Evolutionary conservation across 1,140 invertebrate species (phyloP), one percentile per base, ranked within the genome.

Genomic region (Drosophila suzukii): DNA sequence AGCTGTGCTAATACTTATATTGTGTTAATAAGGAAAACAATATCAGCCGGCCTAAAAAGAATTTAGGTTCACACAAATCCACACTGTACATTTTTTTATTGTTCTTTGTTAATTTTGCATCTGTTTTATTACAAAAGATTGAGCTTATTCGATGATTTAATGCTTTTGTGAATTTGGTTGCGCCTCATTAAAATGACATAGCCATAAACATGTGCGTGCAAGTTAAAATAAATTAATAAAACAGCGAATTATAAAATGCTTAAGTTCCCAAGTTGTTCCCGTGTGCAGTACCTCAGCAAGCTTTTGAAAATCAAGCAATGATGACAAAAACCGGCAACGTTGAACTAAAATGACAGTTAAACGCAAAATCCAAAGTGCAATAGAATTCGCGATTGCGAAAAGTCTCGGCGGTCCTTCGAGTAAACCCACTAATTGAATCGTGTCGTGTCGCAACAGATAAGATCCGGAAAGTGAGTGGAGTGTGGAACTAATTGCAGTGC

Each of bases 281-380:
- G 36, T n/a, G 34, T 44, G 30, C 24, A 39, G 12, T 3, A 49
- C 10, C 53, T 0, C 7, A 72, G 68, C 53, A 72, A 32, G 67
- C 68, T 49, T 41, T 58, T 72, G 41, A 75, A 75, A 67, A 62
- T 55, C 49, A 41, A 77, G 44, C 43, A 15, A 41, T 27, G 34
- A 17, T 1, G 34, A 34, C 11, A 30, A 13, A 30, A 12, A 46
- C 12, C 53, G n/a, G 10, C 36, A 41, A 39, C 12, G 12, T 20
- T 30, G 13, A 60, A 30, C 62, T 41, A 66, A 54, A 81, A 86
- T 82, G 82, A 50, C 44, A 56, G 41, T 47, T 30, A 20, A 54
- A 59, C 47, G 43, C 55, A 43, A 85, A 85, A 73, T 85, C 53
- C 12, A 41, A 77, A 78, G 82, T 85, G 62, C 49, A 75, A 56